Conservation (phyloP, 2,888 invertebrate genomes). For the Drosophila acutilabella region DNA sequence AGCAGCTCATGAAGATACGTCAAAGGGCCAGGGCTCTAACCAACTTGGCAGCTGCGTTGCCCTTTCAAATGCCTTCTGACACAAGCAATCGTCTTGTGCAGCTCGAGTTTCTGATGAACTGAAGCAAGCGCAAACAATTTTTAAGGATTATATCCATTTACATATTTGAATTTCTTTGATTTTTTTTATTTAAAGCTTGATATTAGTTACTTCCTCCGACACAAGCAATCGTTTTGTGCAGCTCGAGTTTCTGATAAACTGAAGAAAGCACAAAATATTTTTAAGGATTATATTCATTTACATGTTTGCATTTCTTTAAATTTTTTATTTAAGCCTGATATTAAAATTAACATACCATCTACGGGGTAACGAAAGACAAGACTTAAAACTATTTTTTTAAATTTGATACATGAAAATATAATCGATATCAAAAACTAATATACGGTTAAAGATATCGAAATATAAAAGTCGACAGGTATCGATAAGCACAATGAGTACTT, state of each 20-base stretch:
- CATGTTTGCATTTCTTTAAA: constrained; percentile 12
- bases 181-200: constrained; percentile 20
- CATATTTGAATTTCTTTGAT: constrained; percentile 15
- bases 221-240: constrained; percentile 97
- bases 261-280: neutral
- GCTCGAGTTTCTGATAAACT: constrained; percentile 90
- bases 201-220: constrained; percentile 87
- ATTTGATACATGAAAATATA: no score
- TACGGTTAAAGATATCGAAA: no score
- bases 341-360: no score
- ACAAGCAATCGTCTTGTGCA: constrained; percentile 97
- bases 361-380: no score
- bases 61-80: constrained; percentile 97
- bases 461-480: no score
- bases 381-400: no score
- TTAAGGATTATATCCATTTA: neutral
- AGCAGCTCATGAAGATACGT: constrained; percentile 89
- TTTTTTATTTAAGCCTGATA: constrained; percentile 19
- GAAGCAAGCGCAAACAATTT: neutral
- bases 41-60: constrained; percentile 96
- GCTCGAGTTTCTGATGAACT: constrained; percentile 90
- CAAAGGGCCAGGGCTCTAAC: constrained; percentile 95
- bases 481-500: no score
- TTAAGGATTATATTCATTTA: neutral
- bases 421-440: no score